Percentiles rank a stretch among this genome's conserved stretches.
Evolutionary conservation across 2,113 vertebrate species (phyloP).

Genomic region (Gopherus evgoodei): DNA sequence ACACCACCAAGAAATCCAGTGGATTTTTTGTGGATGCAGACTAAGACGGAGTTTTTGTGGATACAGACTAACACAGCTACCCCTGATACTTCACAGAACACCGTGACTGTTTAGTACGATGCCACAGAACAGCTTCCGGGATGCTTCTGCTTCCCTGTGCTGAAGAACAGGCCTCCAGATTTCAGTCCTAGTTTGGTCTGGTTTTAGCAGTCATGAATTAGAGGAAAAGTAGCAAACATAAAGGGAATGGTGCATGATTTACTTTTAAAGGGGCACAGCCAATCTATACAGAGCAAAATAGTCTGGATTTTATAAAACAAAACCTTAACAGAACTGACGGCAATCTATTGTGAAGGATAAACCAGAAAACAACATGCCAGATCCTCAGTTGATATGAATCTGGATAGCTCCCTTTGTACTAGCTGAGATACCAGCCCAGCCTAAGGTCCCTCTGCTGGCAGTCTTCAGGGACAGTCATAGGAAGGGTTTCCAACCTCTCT

Average conservation of each 20-base stretch:
- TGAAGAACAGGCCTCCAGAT: accelerated
- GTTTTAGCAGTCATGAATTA: not conserved
- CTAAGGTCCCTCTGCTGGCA: not conserved
- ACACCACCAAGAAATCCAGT: no score
- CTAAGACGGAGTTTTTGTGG: no score
- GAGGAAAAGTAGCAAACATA: accelerated
- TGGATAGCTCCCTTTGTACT: accelerated
- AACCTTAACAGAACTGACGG: not conserved
- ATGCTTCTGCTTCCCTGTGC: not conserved
- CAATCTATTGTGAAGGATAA: accelerated
- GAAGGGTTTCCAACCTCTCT: not conserved
- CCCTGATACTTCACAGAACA: not conserved
- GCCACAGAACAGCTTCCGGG: accelerated
- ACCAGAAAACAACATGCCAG: not conserved
- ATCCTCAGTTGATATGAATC: not conserved
- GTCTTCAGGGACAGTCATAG: no score
- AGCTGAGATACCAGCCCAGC: not conserved
- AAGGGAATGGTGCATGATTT: accelerated
- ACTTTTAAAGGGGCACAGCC: not conserved
- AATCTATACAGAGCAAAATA: not conserved
- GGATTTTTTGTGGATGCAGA: no score
- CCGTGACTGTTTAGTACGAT: accelerated
- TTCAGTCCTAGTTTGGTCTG: not conserved
- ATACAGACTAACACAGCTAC: no score
- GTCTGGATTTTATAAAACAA: accelerated